Percentiles rank a stretch among this genome's conserved stretches.
Conservation (phyloP, 2,797 vertebrate genomes). For the Fratercula arctica region DNA sequence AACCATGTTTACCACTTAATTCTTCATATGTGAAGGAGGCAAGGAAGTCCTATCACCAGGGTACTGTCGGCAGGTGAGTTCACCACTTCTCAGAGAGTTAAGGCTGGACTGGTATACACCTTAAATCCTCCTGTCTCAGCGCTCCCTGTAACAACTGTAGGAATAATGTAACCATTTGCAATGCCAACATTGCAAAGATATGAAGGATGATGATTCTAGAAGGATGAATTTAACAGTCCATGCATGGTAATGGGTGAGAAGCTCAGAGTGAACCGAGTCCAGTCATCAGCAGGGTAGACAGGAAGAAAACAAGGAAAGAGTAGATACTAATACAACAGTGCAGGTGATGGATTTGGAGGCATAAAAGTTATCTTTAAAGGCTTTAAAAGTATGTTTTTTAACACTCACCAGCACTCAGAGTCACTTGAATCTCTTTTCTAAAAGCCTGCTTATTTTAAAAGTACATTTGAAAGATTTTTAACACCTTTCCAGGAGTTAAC, state of each 20-base stretch:
- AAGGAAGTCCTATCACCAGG: not conserved
- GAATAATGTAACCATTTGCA: not conserved
- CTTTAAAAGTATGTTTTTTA: not conserved
- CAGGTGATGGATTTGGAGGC: not conserved
- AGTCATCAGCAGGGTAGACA: not conserved
- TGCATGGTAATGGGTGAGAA: not conserved
- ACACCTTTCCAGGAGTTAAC: not conserved
- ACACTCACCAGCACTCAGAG: not conserved
- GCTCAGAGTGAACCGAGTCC: not conserved
- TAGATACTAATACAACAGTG: not conserved
- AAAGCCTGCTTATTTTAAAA: conserved; percentile 43
- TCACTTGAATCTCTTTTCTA: conserved; percentile 27
- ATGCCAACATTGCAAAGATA: not conserved
- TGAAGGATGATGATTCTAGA: not conserved
- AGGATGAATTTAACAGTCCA: not conserved
- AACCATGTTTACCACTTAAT: not conserved
- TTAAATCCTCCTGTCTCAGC: not conserved
- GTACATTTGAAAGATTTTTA: not conserved
- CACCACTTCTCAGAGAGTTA: not conserved
- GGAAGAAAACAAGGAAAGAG: not conserved
- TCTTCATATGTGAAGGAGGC: not conserved
- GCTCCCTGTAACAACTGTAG: not conserved
- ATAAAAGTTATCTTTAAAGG: not conserved
- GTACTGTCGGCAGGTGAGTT: not conserved
- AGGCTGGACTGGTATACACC: not conserved